These are phyloP conservation scores for Nomada lathburiana DNA, from an alignment of 2,888 invertebrate species.

Conservation along the genomic window DNA sequence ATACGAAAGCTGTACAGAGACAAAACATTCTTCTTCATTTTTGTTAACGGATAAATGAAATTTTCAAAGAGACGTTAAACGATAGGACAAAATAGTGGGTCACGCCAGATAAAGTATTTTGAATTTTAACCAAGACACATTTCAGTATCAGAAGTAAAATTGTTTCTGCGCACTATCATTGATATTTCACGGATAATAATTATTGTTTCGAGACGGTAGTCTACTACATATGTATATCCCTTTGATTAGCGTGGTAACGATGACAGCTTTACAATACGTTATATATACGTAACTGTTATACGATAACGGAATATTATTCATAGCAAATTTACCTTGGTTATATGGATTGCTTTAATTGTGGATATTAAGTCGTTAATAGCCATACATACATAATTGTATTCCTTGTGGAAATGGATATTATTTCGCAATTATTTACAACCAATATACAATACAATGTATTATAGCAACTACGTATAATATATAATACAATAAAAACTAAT, in stretches of 20 bases:
- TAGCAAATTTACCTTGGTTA: slow-evolving; percentile 6
- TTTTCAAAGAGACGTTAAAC: too few relatives aligned
- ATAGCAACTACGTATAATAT: too few relatives aligned
- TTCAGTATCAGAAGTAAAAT: too few relatives aligned
- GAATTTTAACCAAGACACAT: too few relatives aligned
- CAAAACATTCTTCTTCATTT: too few relatives aligned
- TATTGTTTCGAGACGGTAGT: too few relatives aligned
- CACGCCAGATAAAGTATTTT: too few relatives aligned
- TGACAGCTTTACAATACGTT: background rate
- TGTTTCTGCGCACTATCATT: background rate
- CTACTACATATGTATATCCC: background rate
- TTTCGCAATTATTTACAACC: slow-evolving; percentile 1
- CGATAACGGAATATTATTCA: slow-evolving; percentile 5
- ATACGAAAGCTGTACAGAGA: too few relatives aligned
- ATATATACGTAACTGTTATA: background rate
- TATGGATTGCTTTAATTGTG: slow-evolving; percentile 10
- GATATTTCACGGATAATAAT: background rate
- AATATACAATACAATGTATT: too few relatives aligned
- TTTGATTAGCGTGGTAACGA: background rate
- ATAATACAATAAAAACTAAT: too few relatives aligned
- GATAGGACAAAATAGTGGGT: too few relatives aligned
- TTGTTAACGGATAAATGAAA: too few relatives aligned
- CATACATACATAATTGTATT: background rate
- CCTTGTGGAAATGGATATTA: background rate
- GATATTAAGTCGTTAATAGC: slow-evolving; percentile 7